Conservation (phyloP, 2,888 invertebrate genomes). For the Acrobasis repandana region DNA sequence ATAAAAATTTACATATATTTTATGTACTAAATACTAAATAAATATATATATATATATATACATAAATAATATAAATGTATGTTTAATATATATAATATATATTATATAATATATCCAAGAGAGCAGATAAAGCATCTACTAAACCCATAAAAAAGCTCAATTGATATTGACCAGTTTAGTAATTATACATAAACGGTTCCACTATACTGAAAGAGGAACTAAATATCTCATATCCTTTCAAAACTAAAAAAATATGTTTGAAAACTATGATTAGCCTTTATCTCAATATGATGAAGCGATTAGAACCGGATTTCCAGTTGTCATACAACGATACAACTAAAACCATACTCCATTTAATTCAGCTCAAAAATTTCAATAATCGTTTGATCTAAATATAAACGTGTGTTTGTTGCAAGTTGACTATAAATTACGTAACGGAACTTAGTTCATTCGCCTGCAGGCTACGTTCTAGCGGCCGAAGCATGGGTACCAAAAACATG, state of each 20-base stretch:
- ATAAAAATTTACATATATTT: too few species aligned
- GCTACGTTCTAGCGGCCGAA: not conserved
- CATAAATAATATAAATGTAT: too few species aligned
- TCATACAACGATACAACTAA: not conserved
- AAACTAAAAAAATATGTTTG: not conserved
- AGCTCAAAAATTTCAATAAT: not conserved
- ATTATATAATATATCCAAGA: too few species aligned
- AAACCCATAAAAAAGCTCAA: too few species aligned
- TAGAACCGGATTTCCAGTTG: not conserved
- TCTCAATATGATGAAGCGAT: not conserved
- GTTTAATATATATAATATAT: too few species aligned
- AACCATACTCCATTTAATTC: not conserved
- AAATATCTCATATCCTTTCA: too few species aligned
- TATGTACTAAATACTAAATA: too few species aligned
- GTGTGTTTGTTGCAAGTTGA: not conserved
- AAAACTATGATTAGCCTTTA: not conserved
- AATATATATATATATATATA: too few species aligned
- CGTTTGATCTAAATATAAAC: not conserved
- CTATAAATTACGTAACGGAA: not conserved
- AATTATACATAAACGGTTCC: too few species aligned
- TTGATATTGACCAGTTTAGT: too few species aligned
- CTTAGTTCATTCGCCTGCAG: not conserved
- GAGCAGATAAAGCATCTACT: too few species aligned
- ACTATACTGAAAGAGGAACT: not conserved
- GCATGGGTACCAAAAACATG: not conserved